Evolutionary conservation across 1,140 invertebrate genomes (phyloP), one percentile per base, ranked within the genome.

Genomic region (Drosophila simulans): DNA sequence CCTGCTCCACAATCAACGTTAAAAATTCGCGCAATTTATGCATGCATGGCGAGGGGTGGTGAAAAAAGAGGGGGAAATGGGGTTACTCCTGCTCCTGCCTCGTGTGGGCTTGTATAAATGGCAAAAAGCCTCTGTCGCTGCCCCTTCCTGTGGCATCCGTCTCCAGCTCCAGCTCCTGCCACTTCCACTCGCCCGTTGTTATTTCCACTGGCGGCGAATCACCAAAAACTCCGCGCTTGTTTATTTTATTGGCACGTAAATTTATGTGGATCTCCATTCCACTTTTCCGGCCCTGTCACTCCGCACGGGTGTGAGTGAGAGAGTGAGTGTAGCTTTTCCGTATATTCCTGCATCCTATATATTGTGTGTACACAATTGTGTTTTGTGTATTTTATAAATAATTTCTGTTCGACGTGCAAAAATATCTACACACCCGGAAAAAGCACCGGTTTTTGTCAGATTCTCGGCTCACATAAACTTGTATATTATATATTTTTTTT

Each of bases 161-260:
- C 43, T 51, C 37, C 25, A 25, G 40, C 42, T 35, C 57, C 17
- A 10, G 11, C 22, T 8, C n/a, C 13, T n/a, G 31, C n/a, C 13
- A 15, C 40, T 17, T 3, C 7, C 31, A 53, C 10, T 51, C 39
- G 35, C 25, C 48, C 27, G 31, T 10, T 46, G 55, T 62, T 72
- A 64, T 76, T 77, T 64, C 72, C 68, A 77, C 73, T 79, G 64
- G 74, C 74, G 64, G 79, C 74, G 64, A 85, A 70, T 86, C 77
- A 81, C 83, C 74, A 88, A 85, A 78, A 83, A 83, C 79, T 88
- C 82, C 54, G 60, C 65, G 83, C 82, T 86, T 86, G 83, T 86
- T 86, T 86, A 86, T 88, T 83, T 88, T 88, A 88, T 88, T 88
- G 83, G 83, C 84, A 89, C 84, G 83, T 89, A 88, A 89, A 88